These are phyloP conservation scores for Minunthozetes semirufus DNA, from an alignment of 2,888 invertebrate species.

Conservation along the genomic window DNA sequence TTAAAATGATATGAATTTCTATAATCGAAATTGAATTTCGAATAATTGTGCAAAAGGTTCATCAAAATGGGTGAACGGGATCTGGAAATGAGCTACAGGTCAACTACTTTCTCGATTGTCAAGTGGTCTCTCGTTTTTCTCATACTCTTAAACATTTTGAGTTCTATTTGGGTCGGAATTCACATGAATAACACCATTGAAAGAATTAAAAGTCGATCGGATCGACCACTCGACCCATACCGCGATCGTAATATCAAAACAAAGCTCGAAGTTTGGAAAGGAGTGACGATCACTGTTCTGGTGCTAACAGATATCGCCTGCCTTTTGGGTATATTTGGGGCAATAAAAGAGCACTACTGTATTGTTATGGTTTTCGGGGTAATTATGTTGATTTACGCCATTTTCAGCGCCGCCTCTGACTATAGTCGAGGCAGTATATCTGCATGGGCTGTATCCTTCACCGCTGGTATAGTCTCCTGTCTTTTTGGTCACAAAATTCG, in stretches of 20 bases:
- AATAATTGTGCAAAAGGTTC: no score
- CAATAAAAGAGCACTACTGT: conserved; percentile 5
- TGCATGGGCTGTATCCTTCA: background rate
- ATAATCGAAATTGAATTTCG: background rate
- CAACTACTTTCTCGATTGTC: background rate
- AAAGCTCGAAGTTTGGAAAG: conserved; percentile 4
- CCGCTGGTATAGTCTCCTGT: background rate
- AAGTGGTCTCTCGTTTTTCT: background rate
- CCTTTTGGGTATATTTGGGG: conserved; percentile 7
- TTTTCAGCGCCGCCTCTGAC: background rate
- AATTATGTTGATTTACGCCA: background rate
- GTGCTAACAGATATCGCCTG: background rate
- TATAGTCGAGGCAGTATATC: conserved; percentile 7
- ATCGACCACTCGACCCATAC: background rate
- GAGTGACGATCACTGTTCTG: background rate
- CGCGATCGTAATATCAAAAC: background rate
- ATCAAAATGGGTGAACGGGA: background rate
- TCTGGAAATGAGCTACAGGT: background rate
- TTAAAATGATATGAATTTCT: background rate
- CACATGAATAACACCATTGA: background rate
- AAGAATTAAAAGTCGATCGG: background rate
- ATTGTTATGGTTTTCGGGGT: conserved; percentile 9
- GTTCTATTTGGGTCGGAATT: conserved; percentile 18
- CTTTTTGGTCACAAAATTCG: conserved; percentile 17
- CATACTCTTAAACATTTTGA: background rate